Evolutionary conservation across 2,113 vertebrate genomes (phyloP).

Genomic region (Malurus cyaneus): DNA sequence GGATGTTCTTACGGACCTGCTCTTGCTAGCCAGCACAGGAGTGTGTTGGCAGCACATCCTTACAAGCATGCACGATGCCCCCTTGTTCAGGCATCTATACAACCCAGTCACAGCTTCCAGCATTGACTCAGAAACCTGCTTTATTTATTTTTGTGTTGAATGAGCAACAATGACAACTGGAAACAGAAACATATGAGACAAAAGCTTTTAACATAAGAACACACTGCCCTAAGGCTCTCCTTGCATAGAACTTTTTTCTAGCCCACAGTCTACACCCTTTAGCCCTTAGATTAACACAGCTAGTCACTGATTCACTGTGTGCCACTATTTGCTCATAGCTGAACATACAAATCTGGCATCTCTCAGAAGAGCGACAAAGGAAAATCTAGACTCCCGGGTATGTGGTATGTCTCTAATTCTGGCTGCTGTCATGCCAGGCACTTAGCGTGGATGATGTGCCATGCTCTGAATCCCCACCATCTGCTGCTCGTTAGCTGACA

Average conservation of each 20-base stretch:
- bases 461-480: slow-evolving; percentile 54
- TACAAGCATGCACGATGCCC: neutral
- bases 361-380: neutral
- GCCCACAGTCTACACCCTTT: neutral
- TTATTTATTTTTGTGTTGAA: neutral
- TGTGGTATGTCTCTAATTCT: slow-evolving; percentile 5
- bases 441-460: slow-evolving; percentile 3
- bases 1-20: neutral
- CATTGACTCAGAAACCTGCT: neutral
- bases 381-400: neutral
- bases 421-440: slow-evolving; percentile 49
- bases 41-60: neutral
- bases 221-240: neutral
- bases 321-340: neutral
- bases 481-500: slow-evolving; percentile 60
- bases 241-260: neutral
- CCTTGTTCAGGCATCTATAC: neutral
- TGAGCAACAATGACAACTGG: neutral
- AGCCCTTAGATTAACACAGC: neutral
- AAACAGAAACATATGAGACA: neutral
- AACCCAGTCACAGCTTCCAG: neutral
- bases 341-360: neutral
- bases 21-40: neutral
- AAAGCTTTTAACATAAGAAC: neutral
- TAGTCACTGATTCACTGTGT: neutral